phyloP scores from a whole-genome alignment of 2,113 vertebrate genomes.

The Poeciliopsis retropinna region DNA sequence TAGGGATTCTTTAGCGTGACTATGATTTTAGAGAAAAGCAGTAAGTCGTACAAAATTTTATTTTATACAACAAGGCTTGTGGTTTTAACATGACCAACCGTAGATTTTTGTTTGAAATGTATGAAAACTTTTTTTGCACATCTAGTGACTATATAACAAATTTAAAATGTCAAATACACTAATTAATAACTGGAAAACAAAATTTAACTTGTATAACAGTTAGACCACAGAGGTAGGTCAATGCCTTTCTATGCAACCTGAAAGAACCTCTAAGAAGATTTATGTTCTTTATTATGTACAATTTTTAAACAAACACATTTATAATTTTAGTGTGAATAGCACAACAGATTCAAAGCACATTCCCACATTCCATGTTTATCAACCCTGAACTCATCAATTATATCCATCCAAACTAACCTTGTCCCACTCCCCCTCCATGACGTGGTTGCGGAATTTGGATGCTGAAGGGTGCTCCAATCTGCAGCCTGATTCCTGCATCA shows the following conservation, averaged over 20 bases:
- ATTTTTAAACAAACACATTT: neutral
- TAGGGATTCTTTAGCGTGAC: neutral
- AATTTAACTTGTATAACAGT: neutral
- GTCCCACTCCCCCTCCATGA: constrained; percentile 99
- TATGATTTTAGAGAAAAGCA: neutral
- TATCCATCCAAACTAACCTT: constrained; percentile 85
- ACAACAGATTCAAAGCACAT: neutral
- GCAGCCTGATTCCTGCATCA: constrained; percentile 99
- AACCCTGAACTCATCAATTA: constrained; percentile 13
- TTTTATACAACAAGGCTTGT: neutral
- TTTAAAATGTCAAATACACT: neutral
- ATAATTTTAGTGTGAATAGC: neutral
- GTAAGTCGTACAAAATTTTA: neutral
- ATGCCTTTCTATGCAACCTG: neutral
- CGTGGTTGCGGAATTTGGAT: constrained; percentile 99
- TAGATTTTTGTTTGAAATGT: no score
- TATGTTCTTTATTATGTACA: neutral
- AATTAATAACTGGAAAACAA: neutral
- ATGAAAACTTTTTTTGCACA: no score
- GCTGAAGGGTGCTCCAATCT: constrained; percentile 98
- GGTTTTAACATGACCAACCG: no score
- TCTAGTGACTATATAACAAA: neutral
- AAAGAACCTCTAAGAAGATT: neutral
- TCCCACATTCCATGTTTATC: neutral
- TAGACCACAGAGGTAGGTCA: neutral